Percentiles rank a stretch among this genome's conserved stretches.
Conservation (phyloP, 2,797 vertebrate genomes). For the Xiphorhynchus erythropygius region DNA sequence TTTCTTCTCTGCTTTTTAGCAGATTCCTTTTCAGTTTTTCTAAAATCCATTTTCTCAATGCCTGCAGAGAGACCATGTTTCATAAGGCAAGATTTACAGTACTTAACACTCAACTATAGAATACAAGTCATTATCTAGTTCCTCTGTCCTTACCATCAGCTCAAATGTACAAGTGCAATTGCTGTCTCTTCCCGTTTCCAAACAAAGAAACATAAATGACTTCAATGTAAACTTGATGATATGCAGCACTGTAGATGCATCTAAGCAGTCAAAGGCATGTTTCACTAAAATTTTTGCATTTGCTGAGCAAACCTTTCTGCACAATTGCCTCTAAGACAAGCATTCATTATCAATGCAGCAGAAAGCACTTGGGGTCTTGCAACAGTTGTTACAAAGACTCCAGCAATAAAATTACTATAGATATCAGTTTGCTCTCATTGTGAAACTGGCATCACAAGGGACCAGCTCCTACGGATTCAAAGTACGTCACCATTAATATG, state of each 20-base stretch:
- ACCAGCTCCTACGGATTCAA: not conserved
- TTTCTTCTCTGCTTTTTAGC: not conserved
- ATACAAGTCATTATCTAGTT: not conserved
- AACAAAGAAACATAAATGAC: not conserved
- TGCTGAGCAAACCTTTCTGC: not conserved
- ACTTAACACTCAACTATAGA: not conserved
- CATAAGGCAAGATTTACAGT: not conserved
- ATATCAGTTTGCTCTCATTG: not conserved
- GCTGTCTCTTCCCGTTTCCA: not conserved
- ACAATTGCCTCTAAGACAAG: not conserved
- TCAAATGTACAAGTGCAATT: fast-evolving
- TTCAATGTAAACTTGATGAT: not conserved
- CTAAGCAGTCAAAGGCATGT: not conserved
- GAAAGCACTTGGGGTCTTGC: not conserved
- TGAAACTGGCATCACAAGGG: not conserved
- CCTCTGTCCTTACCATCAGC: not conserved
- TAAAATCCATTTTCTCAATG: not conserved
- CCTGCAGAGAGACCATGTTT: not conserved
- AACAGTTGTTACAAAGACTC: not conserved
- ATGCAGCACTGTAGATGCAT: fast-evolving
- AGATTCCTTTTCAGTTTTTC: not conserved
- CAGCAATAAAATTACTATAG: not conserved
- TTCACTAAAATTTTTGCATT: not conserved
- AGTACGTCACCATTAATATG: not conserved
- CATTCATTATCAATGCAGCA: not conserved